Conservation (phyloP, 2,113 vertebrate species). For the Dermatemys mawii region DNA sequence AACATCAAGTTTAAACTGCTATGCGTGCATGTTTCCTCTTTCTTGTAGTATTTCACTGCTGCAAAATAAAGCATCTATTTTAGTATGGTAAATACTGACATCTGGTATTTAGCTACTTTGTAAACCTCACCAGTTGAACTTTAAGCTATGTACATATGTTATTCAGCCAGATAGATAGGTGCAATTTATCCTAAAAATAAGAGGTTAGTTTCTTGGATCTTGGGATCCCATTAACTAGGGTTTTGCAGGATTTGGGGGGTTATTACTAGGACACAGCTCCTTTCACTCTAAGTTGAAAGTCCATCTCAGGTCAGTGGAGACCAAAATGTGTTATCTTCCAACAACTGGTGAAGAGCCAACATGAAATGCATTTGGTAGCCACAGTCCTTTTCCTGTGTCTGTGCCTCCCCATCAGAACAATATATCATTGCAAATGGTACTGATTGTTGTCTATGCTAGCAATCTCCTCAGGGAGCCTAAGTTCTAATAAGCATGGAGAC, state of each 20-base stretch:
- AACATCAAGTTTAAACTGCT: conserved; percentile 41
- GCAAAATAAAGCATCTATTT: conserved; percentile 2
- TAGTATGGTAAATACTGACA: background rate
- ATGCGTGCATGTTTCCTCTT: background rate
- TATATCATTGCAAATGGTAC: background rate
- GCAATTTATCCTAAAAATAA: rapidly evolving
- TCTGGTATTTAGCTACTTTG: conserved; percentile 25
- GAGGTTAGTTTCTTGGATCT: background rate
- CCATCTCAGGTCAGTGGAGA: background rate
- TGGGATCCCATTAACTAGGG: background rate
- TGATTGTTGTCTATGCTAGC: background rate
- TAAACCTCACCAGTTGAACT: background rate
- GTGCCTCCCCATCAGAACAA: background rate
- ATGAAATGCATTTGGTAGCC: background rate
- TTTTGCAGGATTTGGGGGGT: rapidly evolving
- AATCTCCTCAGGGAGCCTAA: background rate
- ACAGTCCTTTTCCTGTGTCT: background rate
- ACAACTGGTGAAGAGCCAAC: background rate
- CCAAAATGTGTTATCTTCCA: background rate
- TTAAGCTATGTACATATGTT: background rate
- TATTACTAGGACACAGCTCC: background rate
- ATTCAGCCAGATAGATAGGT: background rate
- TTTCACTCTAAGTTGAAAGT: background rate
- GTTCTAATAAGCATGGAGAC: background rate
- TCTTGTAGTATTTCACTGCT: background rate